Conservation (phyloP, 2,113 vertebrate genomes). For the Okapia johnstoni region DNA sequence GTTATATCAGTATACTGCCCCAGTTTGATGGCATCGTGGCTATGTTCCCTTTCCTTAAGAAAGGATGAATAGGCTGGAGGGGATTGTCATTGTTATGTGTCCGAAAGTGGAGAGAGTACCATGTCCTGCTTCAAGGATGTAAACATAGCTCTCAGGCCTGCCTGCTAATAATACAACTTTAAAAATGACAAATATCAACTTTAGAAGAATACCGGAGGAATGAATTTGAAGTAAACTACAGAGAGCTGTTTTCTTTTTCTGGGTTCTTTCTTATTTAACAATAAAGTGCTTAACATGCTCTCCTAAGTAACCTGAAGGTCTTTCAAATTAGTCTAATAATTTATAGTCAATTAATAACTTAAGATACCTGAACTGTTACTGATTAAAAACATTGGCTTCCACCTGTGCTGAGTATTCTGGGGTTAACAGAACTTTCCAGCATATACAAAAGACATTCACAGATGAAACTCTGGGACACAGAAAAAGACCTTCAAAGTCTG, state of each 20-base stretch:
- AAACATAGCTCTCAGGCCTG: neutral
- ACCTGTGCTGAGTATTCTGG: conserved; percentile 66
- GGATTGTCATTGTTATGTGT: too few species aligned
- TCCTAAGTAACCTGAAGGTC: neutral
- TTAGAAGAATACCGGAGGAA: neutral
- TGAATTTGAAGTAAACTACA: accelerated
- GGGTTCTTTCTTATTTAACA: neutral
- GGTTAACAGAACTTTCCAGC: conserved; percentile 51
- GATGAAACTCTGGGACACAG: conserved; percentile 64
- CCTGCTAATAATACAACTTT: neutral
- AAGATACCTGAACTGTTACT: neutral
- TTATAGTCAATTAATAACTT: conserved; percentile 62
- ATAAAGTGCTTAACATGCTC: neutral
- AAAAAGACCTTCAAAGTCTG: conserved; percentile 75
- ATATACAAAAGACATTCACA: conserved; percentile 74
- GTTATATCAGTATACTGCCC: neutral
- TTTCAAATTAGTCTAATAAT: conserved; percentile 64
- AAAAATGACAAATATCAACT: accelerated
- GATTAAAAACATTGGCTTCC: conserved; percentile 54
- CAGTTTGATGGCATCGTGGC: neutral
- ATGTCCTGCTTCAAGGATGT: accelerated
- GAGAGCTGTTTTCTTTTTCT: neutral
- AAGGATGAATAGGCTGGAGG: neutral
- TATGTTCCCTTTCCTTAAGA: neutral
- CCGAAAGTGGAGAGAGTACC: neutral